Conservation (phyloP, 2,888 invertebrate genomes). For the Eupithecia centaureata region DNA sequence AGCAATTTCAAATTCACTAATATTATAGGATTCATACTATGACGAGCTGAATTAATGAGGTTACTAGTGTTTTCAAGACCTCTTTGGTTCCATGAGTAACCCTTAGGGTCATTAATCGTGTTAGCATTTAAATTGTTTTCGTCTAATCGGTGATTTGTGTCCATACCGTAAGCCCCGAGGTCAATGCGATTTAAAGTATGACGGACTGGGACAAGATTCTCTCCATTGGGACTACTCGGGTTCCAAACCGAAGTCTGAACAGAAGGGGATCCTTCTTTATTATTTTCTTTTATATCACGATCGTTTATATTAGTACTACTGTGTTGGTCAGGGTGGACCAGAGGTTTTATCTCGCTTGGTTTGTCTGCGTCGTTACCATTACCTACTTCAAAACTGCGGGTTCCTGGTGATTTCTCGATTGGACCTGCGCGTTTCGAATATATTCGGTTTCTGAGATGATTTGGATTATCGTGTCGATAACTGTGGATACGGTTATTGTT, state of each 20-base stretch:
- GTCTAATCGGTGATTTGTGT: not conserved
- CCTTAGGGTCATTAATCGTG: not conserved
- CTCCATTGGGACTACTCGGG: not conserved
- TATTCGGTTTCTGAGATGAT: not conserved
- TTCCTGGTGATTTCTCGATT: not conserved
- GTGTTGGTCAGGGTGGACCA: not conserved
- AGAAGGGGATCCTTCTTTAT: not conserved
- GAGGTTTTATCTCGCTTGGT: not conserved
- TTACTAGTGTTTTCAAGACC: not conserved
- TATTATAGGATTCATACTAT: not conserved
- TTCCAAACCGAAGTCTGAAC: not conserved
- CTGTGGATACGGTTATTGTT: too few species aligned
- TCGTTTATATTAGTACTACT: not conserved
- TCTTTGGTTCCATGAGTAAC: not conserved
- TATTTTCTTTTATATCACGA: not conserved
- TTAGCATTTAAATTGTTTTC: not conserved
- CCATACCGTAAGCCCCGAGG: not conserved
- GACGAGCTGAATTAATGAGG: not conserved
- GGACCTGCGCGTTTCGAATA: not conserved
- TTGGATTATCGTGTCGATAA: not conserved
- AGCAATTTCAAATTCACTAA: not conserved
- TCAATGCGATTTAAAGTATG: not conserved
- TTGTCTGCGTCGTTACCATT: not conserved
- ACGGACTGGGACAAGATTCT: not conserved
- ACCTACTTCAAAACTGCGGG: not conserved